These are phyloP conservation scores for Zaprionus tsacasi DNA, from an alignment of 1,140 invertebrate species.

Conservation along the genomic window DNA sequence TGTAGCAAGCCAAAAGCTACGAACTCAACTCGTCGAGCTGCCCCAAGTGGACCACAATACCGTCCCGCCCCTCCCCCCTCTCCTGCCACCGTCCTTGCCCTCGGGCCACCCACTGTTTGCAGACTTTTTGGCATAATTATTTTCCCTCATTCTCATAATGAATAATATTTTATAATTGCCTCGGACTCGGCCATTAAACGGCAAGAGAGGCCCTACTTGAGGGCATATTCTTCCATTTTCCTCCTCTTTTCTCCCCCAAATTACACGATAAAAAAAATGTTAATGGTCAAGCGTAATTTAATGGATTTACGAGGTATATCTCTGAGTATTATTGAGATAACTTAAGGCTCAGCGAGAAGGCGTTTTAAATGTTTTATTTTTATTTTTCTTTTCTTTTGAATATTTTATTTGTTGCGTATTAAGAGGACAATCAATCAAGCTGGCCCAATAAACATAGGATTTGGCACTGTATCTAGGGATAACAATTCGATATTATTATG, in stretches of 20 bases:
- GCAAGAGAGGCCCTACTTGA: constrained; percentile 31
- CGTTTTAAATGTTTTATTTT: neutral
- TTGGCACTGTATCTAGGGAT: neutral
- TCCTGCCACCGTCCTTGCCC: neutral
- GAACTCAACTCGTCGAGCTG: constrained; percentile 69
- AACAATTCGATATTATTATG: neutral
- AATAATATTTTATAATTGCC: constrained; percentile 74
- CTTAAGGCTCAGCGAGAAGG: neutral
- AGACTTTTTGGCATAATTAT: constrained; percentile 72
- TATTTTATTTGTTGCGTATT: neutral
- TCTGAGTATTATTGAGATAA: constrained; percentile 25
- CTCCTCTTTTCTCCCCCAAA: neutral
- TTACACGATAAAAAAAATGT: constrained; percentile 56
- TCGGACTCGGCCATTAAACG: constrained; percentile 23
- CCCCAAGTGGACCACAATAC: constrained; percentile 66
- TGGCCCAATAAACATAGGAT: neutral
- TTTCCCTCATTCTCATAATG: constrained; percentile 60
- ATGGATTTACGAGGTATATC: constrained; percentile 18
- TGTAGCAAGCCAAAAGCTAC: constrained; percentile 68
- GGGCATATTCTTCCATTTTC: constrained; percentile 32
- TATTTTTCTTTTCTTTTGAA: no score
- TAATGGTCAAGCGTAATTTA: constrained; percentile 32
- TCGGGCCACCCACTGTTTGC: constrained; percentile 9
- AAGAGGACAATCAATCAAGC: neutral
- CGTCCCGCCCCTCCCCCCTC: neutral